Evolutionary conservation across 1,140 invertebrate species (phyloP), one percentile per base, ranked within the genome.

Genomic region (Lucilia cuprina): DNA sequence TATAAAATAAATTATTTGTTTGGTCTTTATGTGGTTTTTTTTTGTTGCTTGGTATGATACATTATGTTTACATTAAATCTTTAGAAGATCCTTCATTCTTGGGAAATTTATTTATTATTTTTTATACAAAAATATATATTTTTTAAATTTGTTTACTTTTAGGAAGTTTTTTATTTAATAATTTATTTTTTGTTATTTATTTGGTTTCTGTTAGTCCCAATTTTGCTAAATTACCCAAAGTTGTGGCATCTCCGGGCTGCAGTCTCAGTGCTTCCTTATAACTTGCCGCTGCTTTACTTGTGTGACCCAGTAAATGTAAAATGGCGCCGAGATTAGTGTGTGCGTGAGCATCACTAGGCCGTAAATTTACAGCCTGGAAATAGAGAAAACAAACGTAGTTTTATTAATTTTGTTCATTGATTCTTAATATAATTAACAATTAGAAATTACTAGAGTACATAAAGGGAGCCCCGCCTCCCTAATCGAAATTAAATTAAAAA

Each of bases 241-340:
- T 98, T 34, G 97, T 96, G 30, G 93, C 93, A 91, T 98, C 97
- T 83, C 95, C 94, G 0, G 97, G 97, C 87, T 97, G 95, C 7
- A 98, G 92, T 84, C 94, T 92, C 65, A 98, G 92, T 0, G 97
- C 97, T 87, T 95, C 93, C 84, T 95, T 92, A 91, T 99, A 99
- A 82, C 96, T 95, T 9, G 93, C 91, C 34, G 96, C 96, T 0
- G 98, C 98, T 88, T 98, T 96, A 17, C 92, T 92, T 84, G 97
- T 95, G 92, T 98, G 97, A 12, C 96, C 96, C 90, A 98, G 97
- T 77, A 98, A 92, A 92, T 98, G 97, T 30, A 98, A 92, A 89
- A 99, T 98, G 70, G 97, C 97, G 19, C 97, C 98, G 49, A 98
- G 92, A 91, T 99, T 99, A 87, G 97, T 97, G 91, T 98, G 97